Evolutionary conservation across 2,888 invertebrate species (phyloP).

Genomic region (Luperina testacea): DNA sequence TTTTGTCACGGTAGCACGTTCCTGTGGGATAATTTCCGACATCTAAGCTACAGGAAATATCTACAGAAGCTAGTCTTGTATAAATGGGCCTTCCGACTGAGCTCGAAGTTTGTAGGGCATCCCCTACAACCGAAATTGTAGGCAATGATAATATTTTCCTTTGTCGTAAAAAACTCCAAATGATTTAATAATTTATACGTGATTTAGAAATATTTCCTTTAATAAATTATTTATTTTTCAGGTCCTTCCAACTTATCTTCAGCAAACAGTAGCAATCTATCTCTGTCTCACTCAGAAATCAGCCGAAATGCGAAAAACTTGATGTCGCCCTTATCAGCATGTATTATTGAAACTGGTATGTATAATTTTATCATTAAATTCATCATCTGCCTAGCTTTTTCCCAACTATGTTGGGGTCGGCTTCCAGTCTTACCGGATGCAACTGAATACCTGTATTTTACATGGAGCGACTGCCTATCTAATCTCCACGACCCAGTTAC

Average conservation of each 20-base stretch:
- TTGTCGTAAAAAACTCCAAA: background rate
- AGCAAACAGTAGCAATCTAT: constrained; percentile 78
- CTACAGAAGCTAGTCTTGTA: too few species aligned
- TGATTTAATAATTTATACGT: too few species aligned
- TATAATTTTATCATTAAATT: constrained; percentile 2
- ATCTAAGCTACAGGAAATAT: too few species aligned
- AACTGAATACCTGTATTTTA: too few species aligned
- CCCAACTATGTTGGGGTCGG: too few species aligned
- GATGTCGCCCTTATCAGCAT: constrained; percentile 88
- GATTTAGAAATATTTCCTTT: background rate
- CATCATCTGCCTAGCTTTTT: too few species aligned
- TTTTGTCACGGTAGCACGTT: too few species aligned
- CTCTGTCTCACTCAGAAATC: constrained; percentile 85
- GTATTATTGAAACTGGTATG: constrained; percentile 92
- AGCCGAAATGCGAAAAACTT: constrained; percentile 83
- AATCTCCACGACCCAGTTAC: too few species aligned
- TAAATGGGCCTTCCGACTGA: background rate
- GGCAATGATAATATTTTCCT: background rate
- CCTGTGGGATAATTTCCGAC: too few species aligned
- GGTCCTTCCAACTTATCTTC: constrained; percentile 83
- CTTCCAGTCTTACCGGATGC: too few species aligned
- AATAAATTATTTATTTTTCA: constrained; percentile 60
- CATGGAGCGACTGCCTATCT: too few species aligned
- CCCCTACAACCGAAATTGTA: background rate
- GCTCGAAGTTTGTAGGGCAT: background rate